Percentiles rank a stretch among this genome's conserved stretches.
Evolutionary conservation across 2,888 invertebrate genomes (phyloP).

Genomic region (Hypomecis atomaria): DNA sequence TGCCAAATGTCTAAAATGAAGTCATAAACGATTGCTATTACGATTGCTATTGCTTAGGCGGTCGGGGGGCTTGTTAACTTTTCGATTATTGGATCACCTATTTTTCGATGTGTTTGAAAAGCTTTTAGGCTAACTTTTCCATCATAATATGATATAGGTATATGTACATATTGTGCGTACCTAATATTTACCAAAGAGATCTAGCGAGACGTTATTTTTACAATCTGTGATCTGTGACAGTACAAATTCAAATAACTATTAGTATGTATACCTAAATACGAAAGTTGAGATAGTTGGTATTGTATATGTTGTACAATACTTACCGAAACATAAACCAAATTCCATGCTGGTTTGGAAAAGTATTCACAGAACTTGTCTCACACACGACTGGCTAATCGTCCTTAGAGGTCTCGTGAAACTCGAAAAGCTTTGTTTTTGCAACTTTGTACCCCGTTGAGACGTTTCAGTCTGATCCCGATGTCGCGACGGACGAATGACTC

Average conservation of each 20-base stretch:
- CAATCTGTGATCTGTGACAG: too few species aligned
- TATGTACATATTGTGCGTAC: too few species aligned
- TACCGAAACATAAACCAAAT: neutral
- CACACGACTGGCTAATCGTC: conserved; percentile 35
- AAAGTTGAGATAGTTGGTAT: too few species aligned
- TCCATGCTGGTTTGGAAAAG: neutral
- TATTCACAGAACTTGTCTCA: conserved; percentile 9
- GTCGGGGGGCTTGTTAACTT: conserved; percentile 9
- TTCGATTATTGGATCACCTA: conserved; percentile 2
- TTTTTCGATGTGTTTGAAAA: conserved; percentile 1
- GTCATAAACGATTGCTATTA: too few species aligned
- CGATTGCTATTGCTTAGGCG: too few species aligned
- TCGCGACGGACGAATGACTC: conserved; percentile 8
- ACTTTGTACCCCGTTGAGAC: conserved; percentile 29
- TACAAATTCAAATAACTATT: too few species aligned
- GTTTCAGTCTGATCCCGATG: conserved; percentile 30
- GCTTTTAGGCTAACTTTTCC: neutral
- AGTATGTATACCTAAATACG: too few species aligned
- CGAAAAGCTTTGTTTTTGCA: conserved; percentile 38
- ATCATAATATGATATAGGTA: too few species aligned
- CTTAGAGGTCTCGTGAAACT: conserved; percentile 20
- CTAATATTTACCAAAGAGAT: too few species aligned
- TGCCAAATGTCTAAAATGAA: too few species aligned
- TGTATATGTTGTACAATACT: too few species aligned
- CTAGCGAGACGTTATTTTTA: too few species aligned